Base-by-base conservation (phyloP, 1,140 invertebrate genomes). In the Pristionchus pacificus region DNA sequence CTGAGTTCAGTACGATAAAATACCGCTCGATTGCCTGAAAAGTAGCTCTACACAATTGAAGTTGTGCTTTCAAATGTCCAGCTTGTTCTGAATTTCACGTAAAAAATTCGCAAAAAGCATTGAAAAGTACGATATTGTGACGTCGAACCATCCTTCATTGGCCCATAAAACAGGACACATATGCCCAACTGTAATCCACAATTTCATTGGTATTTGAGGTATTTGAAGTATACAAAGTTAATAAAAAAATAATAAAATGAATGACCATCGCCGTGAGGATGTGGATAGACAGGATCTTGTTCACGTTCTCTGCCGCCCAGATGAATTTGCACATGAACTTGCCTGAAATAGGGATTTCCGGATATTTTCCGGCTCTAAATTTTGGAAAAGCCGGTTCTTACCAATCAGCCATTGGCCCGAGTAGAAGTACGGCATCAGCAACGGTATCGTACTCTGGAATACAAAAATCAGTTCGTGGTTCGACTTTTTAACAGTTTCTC, bases 381-480 rank as follows among this genome's bases (percentile, higher is more conserved):
- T n/a, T n/a, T n/a, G n/a, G n/a, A n/a, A n/a, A n/a, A n/a, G n/a
- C n/a, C n/a, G n/a, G n/a, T n/a, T n/a, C n/a, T n/a, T n/a, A n/a
- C n/a, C n/a, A n/a, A 69, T 49, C 19, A 69, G 28, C 67, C 67
- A 69, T 65, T 69, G 31, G n/a, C 67, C 67, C 25, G 61, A 69
- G 28, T 64, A 69, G 59, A 69, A 32, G 27, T 68, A 69, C 2
- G 67, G 67, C 24, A 69, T 14, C 3, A 69, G 58, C 60, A 69
- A 64, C 0, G 55, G 59, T 27, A 69, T 69, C 28, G 30, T 10
- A 6, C 29, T 69, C 67, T 69, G 31, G 33, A 69, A 15, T 13
- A 13, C 13, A 24, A 61, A 14, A 10, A 13, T 61, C 25, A 25
- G 29, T 10, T 13, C 10, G n/a, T 30, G 60, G n/a, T 28, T 19